A percentile compares a stretch with the other conserved stretches of the same genome.
Evolutionary conservation across 2,113 vertebrate genomes (phyloP).

Genomic region (Ahaetulla prasina): DNA sequence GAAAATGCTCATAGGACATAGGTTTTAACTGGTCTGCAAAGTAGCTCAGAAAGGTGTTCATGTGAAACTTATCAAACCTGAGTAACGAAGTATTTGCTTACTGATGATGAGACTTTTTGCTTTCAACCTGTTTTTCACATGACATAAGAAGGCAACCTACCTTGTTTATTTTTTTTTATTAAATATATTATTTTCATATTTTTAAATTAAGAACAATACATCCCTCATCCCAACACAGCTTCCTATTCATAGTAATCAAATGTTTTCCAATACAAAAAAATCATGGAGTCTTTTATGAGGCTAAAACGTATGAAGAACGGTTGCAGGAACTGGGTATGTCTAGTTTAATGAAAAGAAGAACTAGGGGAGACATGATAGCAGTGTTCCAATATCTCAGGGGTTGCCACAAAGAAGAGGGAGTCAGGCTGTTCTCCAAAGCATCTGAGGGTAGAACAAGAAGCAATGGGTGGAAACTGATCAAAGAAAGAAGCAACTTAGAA

Average conservation of each 20-base stretch:
- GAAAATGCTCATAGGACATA: background rate
- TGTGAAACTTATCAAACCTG: background rate
- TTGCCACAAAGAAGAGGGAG: too few species aligned
- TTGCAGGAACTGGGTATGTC: too few species aligned
- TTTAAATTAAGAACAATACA: background rate
- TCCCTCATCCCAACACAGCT: background rate
- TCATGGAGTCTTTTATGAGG: background rate
- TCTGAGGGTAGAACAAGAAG: too few species aligned
- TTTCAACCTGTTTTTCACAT: background rate
- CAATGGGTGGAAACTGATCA: too few species aligned
- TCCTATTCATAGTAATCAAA: background rate
- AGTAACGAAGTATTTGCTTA: background rate
- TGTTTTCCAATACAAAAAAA: background rate
- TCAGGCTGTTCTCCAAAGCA: too few species aligned
- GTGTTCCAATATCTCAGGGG: too few species aligned
- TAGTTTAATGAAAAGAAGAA: too few species aligned
- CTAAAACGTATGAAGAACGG: too few species aligned
- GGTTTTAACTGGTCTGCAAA: background rate
- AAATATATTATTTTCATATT: background rate
- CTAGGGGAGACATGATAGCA: too few species aligned
- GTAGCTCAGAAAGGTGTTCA: background rate
- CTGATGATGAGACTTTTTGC: background rate
- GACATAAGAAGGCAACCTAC: background rate
- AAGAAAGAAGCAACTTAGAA: too few species aligned
- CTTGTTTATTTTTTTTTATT: background rate